These are phyloP conservation scores for Cheumatopsyche charites DNA, from an alignment of 1,140 invertebrate species.

Conservation along the genomic window DNA sequence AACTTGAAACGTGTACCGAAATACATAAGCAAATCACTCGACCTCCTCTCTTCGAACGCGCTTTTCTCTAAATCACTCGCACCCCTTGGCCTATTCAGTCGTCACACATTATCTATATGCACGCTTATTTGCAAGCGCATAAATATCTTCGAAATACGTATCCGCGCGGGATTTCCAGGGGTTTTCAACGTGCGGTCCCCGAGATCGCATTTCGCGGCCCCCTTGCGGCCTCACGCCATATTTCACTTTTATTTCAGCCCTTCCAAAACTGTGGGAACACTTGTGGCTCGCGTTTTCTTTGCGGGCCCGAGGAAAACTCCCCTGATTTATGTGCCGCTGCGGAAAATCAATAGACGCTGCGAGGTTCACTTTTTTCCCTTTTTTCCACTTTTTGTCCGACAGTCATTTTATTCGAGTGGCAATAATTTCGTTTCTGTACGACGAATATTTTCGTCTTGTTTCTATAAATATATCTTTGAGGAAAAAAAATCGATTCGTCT, in stretches of 20 bases:
- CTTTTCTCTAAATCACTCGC: too few relatives aligned
- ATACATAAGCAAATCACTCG: too few relatives aligned
- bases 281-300: conserved; percentile 24
- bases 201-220: not conserved
- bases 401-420: too few relatives aligned
- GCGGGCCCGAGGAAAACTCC: not conserved
- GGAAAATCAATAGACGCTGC: not conserved
- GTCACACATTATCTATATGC: not conserved
- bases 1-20: too few relatives aligned
- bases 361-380: too few relatives aligned
- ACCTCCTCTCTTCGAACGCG: too few relatives aligned
- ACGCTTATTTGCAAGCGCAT: not conserved
- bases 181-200: not conserved
- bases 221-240: not conserved
- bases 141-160: not conserved
- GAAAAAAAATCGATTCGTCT: too few relatives aligned
- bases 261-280: conserved; percentile 7
- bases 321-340: conserved; percentile 11
- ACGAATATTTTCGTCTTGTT: too few relatives aligned
- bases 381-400: too few relatives aligned
- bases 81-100: too few relatives aligned
- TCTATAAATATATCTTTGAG: too few relatives aligned
- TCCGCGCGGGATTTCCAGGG: not conserved
- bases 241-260: conserved; percentile 23
- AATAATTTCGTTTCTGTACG: too few relatives aligned